Evolutionary conservation across 2,888 invertebrate genomes (phyloP).

Genomic region (Drosophila quinaria): DNA sequence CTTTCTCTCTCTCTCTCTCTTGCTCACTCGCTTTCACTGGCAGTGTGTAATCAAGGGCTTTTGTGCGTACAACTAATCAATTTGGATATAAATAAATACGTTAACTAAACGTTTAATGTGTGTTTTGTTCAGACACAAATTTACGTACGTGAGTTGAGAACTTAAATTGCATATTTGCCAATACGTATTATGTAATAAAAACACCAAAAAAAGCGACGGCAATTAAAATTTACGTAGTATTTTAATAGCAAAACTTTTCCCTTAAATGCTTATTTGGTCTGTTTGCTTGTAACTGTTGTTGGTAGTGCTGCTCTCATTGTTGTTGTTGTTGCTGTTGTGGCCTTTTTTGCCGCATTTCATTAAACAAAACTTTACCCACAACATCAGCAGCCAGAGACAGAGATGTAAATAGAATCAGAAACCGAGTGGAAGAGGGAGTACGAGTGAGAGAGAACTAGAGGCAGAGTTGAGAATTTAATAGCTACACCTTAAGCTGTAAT

Average conservation of each 20-base stretch:
- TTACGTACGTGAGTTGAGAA: constrained; percentile 29
- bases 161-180: constrained; percentile 54
- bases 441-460: constrained; percentile 9
- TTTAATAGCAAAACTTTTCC: constrained; percentile 78
- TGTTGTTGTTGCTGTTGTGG: constrained; percentile 36
- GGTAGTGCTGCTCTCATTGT: constrained; percentile 15
- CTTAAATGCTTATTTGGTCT: constrained; percentile 72
- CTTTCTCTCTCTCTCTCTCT: constrained; percentile 9
- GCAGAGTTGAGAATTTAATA: constrained; percentile 71
- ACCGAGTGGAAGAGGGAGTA: background rate
- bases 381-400: constrained; percentile 44
- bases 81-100: constrained; percentile 57
- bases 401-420: constrained; percentile 17
- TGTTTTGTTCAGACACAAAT: constrained; percentile 29
- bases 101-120: constrained; percentile 42
- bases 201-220: constrained; percentile 53
- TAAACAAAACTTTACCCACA: constrained; percentile 78
- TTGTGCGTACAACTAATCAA: constrained; percentile 69
- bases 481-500: constrained; percentile 74
- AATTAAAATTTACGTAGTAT: constrained; percentile 82
- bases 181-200: constrained; percentile 19
- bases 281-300: constrained; percentile 41
- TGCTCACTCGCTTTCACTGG: background rate
- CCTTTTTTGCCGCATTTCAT: constrained; percentile 79
- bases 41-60: constrained; percentile 27